These are phyloP conservation scores for Lysandra bellargus DNA, from an alignment of 2,888 invertebrate genomes.

Conservation along the genomic window DNA sequence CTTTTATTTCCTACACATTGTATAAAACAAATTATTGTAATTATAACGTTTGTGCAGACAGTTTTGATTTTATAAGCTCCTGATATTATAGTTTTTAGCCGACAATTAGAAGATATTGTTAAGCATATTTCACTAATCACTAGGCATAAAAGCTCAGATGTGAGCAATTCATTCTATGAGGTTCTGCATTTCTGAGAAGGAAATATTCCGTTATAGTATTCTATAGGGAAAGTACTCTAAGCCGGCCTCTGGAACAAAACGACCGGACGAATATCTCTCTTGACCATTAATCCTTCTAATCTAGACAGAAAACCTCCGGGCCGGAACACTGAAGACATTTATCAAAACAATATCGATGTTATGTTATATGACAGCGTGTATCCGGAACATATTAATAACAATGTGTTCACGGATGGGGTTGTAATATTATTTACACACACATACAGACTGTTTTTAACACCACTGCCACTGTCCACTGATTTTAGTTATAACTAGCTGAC, in stretches of 20 bases:
- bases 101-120: not conserved
- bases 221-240: not conserved
- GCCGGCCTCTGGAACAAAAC: slow-evolving; percentile 46
- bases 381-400: not conserved
- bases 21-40: not conserved
- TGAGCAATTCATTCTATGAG: not conserved
- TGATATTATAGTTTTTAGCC: not conserved
- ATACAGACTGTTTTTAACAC: too few species aligned
- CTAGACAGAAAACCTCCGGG: slow-evolving; percentile 65
- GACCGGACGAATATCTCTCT: slow-evolving; percentile 66
- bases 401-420: not conserved
- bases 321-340: slow-evolving; percentile 41
- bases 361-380: slow-evolving; percentile 24
- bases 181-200: not conserved
- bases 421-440: not conserved
- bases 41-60: not conserved
- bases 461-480: too few species aligned
- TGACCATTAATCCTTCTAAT: slow-evolving; percentile 70
- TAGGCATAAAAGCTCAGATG: not conserved
- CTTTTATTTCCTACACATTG: too few species aligned
- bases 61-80: not conserved
- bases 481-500: too few species aligned
- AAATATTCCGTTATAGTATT: not conserved
- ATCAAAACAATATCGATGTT: slow-evolving; percentile 45
- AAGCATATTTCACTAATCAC: not conserved